phyloP scores from a whole-genome alignment of 2,888 invertebrate genomes.

The Lepidocyrtinus sp. region DNA sequence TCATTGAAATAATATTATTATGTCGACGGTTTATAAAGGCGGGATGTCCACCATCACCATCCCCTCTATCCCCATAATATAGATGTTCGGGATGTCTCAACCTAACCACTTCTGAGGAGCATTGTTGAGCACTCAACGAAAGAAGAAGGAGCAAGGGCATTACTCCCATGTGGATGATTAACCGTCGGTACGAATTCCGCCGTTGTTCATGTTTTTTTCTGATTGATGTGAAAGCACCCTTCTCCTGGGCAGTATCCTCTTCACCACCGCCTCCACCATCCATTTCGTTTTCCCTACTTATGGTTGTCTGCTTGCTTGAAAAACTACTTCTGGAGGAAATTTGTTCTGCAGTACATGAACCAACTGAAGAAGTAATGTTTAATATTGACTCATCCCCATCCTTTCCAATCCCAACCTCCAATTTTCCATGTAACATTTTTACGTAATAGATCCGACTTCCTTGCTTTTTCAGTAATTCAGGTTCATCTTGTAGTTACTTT shows the following conservation, averaged over 20 bases:
- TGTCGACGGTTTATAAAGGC: slow-evolving; percentile 17
- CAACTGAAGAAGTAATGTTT: slow-evolving; percentile 15
- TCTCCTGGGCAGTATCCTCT: background rate
- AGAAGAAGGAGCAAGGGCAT: slow-evolving; percentile 39
- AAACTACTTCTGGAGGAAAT: background rate
- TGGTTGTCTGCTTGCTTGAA: slow-evolving; percentile 2
- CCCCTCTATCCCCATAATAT: slow-evolving; percentile 48
- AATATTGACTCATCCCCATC: background rate
- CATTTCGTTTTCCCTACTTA: slow-evolving; percentile 3
- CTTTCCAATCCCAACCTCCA: background rate
- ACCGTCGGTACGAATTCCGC: slow-evolving; percentile 12
- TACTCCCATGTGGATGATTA: slow-evolving; percentile 30
- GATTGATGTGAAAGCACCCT: slow-evolving; percentile 9
- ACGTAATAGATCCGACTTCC: background rate
- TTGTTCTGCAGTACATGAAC: slow-evolving; percentile 49
- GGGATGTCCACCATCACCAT: slow-evolving; percentile 6
- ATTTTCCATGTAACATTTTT: slow-evolving; percentile 9
- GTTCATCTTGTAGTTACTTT: slow-evolving; percentile 15
- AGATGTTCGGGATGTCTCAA: slow-evolving; percentile 57
- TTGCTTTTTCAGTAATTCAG: slow-evolving; percentile 12
- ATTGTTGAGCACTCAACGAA: slow-evolving; percentile 52
- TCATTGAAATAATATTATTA: slow-evolving; percentile 27
- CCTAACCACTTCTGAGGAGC: slow-evolving; percentile 51
- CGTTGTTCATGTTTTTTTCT: background rate
- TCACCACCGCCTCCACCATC: slow-evolving; percentile 28